Percentiles rank a stretch among this genome's conserved stretches.
Evolutionary conservation across 2,113 vertebrate species (phyloP).

Genomic region (Chroicocephalus ridibundus): DNA sequence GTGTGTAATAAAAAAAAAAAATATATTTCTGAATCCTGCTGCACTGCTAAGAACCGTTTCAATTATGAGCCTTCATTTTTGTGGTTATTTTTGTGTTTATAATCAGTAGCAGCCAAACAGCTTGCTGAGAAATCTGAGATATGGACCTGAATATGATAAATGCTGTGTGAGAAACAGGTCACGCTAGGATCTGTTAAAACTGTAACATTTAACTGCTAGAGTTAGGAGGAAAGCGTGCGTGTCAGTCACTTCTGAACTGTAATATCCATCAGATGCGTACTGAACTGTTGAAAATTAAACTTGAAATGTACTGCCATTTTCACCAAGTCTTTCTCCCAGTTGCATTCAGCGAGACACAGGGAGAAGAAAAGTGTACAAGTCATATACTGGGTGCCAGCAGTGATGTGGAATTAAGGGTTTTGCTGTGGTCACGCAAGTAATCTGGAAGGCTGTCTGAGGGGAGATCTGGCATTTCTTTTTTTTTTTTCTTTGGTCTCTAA

Average conservation of each 20-base stretch:
- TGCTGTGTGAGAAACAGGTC: neutral
- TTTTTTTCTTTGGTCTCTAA: constrained; percentile 41
- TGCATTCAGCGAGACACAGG: neutral
- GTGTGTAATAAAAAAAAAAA: neutral
- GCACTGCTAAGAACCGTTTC: neutral
- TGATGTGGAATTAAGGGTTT: neutral
- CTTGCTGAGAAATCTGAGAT: neutral
- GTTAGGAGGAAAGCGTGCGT: neutral
- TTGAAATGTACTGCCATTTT: constrained; percentile 26
- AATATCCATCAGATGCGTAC: neutral
- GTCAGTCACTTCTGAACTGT: neutral
- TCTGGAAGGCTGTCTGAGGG: neutral
- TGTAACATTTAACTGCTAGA: neutral
- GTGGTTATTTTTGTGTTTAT: neutral
- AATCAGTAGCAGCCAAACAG: neutral
- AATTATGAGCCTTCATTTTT: neutral
- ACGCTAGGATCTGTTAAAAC: neutral
- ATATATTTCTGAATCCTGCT: neutral
- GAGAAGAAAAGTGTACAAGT: neutral
- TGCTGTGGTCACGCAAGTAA: constrained; percentile 34
- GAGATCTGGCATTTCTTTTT: constrained; percentile 26
- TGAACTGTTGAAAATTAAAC: neutral
- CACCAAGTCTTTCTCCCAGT: neutral
- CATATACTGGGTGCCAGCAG: neutral
- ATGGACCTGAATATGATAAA: neutral